Evolutionary conservation across 2,113 vertebrate genomes (phyloP), one percentile per base, ranked within the genome.

Genomic region (Sinocyclocheilus rhinocerous): DNA sequence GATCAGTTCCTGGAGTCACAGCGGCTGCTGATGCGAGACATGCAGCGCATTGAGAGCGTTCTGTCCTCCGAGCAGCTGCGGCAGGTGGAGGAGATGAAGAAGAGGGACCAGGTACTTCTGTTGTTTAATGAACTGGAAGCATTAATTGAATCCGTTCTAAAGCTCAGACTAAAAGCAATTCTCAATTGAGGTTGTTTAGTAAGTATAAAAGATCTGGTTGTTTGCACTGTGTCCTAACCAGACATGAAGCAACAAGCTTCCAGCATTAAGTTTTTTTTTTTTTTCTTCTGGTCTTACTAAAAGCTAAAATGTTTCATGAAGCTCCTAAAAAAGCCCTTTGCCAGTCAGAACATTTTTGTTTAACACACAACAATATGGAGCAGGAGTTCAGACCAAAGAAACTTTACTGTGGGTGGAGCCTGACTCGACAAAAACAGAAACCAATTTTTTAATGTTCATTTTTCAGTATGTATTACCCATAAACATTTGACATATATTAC

Each of bases 1-100:
- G 98, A 99, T 95, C 98, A 99, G 91, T 99, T 99, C 93, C 94
- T 99, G 87, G 98, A 99, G 93, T 99, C 97, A 0, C 98, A 99
- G 86, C 94, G 98, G 9, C 91, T 99, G 91, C 95, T 99, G 80
- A 99, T 99, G 97, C 95, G 96, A 91, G 98, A 99, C 93, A 99
- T 99, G 98, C 97, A 99, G 88, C 93, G 96, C 82, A 97, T 99
- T 88, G 98, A 99, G 89, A 96, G 94, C 0, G 98, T 99, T 85
- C 93, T 99, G 83, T 97, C 97, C 42, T 97, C 97, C 0, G 98
- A 99, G 87, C 98, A 99, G 94, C 97, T 99, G 50, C 96, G 98
- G 10, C 98, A 99, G 92, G 98, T 99, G 73, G 98, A 99, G 89
- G 97, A 98, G 91, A 95, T 97, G 83, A 99, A 99, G 92, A 98